A percentile compares a stretch with the other conserved stretches of the same genome.
These are phyloP conservation scores for Gonatopus flavifemur DNA, from an alignment of 1,140 invertebrate species.

Conservation along the genomic window DNA sequence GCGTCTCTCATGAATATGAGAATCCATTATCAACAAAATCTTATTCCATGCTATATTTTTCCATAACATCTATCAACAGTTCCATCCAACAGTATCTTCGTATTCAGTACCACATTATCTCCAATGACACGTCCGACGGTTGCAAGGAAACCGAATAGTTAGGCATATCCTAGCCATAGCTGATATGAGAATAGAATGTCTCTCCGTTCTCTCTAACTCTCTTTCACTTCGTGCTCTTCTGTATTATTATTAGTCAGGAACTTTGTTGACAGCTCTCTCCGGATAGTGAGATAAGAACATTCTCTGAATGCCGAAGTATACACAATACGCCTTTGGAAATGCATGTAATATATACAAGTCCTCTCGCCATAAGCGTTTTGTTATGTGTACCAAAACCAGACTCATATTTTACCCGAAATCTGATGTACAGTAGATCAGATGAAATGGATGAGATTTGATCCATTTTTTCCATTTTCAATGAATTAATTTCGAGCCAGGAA, in stretches of 20 bases:
- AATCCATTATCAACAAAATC: no score
- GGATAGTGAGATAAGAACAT: slow-evolving; percentile 58
- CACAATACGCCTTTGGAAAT: slow-evolving; percentile 48
- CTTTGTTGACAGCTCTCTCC: slow-evolving; percentile 59
- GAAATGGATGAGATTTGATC: no score
- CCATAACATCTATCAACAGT: no score
- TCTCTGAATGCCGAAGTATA: slow-evolving; percentile 53
- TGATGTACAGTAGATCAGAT: no score
- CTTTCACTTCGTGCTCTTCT: slow-evolving; percentile 21
- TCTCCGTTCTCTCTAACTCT: slow-evolving; percentile 27
- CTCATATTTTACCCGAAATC: no score
- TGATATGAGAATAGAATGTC: slow-evolving; percentile 45
- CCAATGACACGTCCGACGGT: slow-evolving; percentile 49
- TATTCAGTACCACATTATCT: slow-evolving; percentile 45
- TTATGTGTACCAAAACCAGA: no score
- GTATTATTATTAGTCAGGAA: slow-evolving; percentile 60
- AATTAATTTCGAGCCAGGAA: no score
- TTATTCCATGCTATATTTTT: no score
- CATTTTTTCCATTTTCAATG: no score
- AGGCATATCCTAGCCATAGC: slow-evolving; percentile 50
- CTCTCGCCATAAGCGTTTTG: no score
- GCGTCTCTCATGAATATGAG: no score
- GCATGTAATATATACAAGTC: no score
- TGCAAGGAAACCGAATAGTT: slow-evolving; percentile 51
- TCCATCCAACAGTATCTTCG: slow-evolving; percentile 33